Evolutionary conservation across 2,888 invertebrate species (phyloP).

Genomic region (Netelia fuscicornis): DNA sequence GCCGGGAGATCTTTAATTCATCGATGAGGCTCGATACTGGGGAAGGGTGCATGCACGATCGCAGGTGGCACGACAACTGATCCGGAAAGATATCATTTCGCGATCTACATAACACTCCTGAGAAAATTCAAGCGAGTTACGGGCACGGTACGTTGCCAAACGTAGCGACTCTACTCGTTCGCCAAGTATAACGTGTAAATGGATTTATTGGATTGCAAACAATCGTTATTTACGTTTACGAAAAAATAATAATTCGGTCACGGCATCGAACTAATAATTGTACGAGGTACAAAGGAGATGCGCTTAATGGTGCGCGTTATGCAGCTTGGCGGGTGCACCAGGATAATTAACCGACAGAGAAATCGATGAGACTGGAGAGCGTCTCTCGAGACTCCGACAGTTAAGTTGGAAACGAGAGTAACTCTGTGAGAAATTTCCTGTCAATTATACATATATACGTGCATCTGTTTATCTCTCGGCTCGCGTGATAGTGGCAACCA

Average conservation of each 20-base stretch:
- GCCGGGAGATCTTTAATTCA: slow-evolving; percentile 77
- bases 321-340: not conserved
- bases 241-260: too few relatives aligned
- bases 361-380: slow-evolving; percentile 12
- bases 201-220: too few relatives aligned
- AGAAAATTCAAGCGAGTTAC: slow-evolving; percentile 17
- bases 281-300: not conserved
- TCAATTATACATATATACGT: slow-evolving; percentile 45
- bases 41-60: slow-evolving; percentile 73
- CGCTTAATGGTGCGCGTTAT: not conserved
- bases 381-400: not conserved
- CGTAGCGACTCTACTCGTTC: too few relatives aligned
- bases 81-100: slow-evolving; percentile 72
- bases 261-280: too few relatives aligned
- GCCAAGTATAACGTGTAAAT: too few relatives aligned
- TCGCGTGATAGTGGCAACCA: slow-evolving; percentile 22
- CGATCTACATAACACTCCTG: slow-evolving; percentile 76
- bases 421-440: slow-evolving; percentile 62
- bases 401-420: slow-evolving; percentile 34
- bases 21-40: slow-evolving; percentile 64
- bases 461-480: not conserved
- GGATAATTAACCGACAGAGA: slow-evolving; percentile 56
- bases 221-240: too few relatives aligned
- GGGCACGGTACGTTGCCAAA: not conserved
- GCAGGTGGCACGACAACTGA: slow-evolving; percentile 74